A percentile compares a stretch with the other conserved stretches of the same genome.
These are phyloP conservation scores for Drosophila putrida DNA, from an alignment of 2,888 invertebrate species.

Conservation along the genomic window DNA sequence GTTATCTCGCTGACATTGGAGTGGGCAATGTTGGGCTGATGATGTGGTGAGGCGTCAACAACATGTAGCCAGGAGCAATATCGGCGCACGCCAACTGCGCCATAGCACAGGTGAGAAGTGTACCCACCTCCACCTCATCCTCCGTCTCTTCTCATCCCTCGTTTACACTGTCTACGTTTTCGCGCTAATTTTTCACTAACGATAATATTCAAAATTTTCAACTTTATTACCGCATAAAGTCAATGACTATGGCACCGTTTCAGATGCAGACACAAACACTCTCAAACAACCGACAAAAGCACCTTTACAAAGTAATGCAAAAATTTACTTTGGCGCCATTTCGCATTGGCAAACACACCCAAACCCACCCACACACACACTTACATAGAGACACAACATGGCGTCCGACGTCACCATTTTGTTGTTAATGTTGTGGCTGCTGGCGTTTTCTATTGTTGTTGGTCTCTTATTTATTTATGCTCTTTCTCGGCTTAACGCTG, in stretches of 20 bases:
- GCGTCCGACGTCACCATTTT: conserved; percentile 79
- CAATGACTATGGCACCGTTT: conserved; percentile 59
- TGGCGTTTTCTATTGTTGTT: conserved; percentile 65
- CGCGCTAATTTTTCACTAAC: conserved; percentile 80
- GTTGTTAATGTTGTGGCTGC: conserved; percentile 38
- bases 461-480: conserved; percentile 76
- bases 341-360: conserved; percentile 41
- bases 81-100: conserved; percentile 65
- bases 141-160: not conserved
- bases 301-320: not conserved
- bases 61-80: conserved; percentile 64
- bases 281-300: not conserved
- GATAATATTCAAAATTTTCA: conserved; percentile 81
- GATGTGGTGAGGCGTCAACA: conserved; percentile 59
- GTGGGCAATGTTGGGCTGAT: not conserved
- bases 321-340: conserved; percentile 11
- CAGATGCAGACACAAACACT: conserved; percentile 2
- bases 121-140: not conserved
- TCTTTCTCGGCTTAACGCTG: conserved; percentile 81
- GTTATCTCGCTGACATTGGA: conserved; percentile 36
- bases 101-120: conserved; percentile 46
- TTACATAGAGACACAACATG: conserved; percentile 55
- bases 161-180: conserved; percentile 7
- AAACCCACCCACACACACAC: conserved; percentile 8
- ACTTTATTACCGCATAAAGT: conserved; percentile 78